phyloP scores from a whole-genome alignment of 2,888 invertebrate genomes.

The Nomada goodeniana region DNA sequence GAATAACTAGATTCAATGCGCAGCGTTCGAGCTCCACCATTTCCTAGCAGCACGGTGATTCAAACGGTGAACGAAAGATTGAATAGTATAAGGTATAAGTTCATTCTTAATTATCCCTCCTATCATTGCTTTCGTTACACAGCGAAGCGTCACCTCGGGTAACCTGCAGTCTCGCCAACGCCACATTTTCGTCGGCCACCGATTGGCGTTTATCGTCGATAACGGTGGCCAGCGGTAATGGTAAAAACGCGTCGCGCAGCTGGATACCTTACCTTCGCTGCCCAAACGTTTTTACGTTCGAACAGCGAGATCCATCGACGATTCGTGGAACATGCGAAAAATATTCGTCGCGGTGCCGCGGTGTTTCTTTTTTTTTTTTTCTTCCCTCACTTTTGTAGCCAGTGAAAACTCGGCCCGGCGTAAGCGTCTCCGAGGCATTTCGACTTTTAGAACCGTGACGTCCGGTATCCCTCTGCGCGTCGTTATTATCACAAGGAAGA shows the following conservation, averaged over 20 bases:
- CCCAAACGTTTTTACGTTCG: conserved; percentile 49
- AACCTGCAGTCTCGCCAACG: not conserved
- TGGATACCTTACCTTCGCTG: conserved; percentile 37
- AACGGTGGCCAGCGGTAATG: conserved; percentile 19
- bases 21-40: no score
- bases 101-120: no score
- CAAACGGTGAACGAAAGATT: no score
- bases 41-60: no score
- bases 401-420: conserved; percentile 35
- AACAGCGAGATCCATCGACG: conserved; percentile 29
- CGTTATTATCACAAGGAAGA: conserved; percentile 62
- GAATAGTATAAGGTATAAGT: no score
- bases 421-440: conserved; percentile 32
- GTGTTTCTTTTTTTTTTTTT: not conserved
- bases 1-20: no score
- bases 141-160: no score
- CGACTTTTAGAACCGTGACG: conserved; percentile 67
- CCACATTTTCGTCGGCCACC: conserved; percentile 13
- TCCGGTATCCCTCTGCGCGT: conserved; percentile 40
- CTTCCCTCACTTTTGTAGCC: conserved; percentile 39
- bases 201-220: conserved; percentile 61
- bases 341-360: conserved; percentile 56
- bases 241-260: conserved; percentile 44
- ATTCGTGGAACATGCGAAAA: conserved; percentile 63
- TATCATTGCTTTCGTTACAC: no score